These are phyloP conservation scores for Trichonephila inaurata DNA, from an alignment of 1,140 invertebrate species.

Conservation along the genomic window DNA sequence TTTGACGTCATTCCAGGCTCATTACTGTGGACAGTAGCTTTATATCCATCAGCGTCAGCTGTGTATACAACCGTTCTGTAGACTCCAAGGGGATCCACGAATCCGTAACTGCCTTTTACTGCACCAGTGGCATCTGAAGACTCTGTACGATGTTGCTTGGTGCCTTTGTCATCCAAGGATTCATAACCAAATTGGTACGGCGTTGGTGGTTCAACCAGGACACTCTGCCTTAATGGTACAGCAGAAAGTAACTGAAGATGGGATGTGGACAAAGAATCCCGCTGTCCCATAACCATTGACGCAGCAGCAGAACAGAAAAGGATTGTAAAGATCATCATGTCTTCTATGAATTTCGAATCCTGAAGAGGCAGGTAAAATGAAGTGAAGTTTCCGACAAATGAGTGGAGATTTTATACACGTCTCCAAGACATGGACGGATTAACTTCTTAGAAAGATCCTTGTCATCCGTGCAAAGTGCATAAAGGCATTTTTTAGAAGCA, in stretches of 20 bases:
- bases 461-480: not conserved
- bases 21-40: conserved; percentile 73
- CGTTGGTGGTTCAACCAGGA: not conserved
- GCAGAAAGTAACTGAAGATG: not conserved
- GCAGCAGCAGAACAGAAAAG: not conserved
- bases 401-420: not conserved
- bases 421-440: not conserved
- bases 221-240: not conserved
- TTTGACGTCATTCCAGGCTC: conserved; percentile 74
- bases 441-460: not conserved
- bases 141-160: not conserved
- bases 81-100: conserved; percentile 55
- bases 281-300: not conserved
- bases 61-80: conserved; percentile 74
- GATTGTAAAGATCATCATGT: not conserved
- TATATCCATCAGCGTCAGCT: conserved; percentile 77
- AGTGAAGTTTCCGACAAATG: not conserved
- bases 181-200: conserved; percentile 3
- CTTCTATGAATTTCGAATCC: not conserved
- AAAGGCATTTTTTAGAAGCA: not conserved
- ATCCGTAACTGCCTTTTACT: conserved; percentile 70
- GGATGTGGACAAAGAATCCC: not conserved
- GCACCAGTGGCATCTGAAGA: conserved; percentile 21
- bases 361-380: not conserved
- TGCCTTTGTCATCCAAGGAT: not conserved